These are phyloP conservation scores for Nebria brevicollis DNA, from an alignment of 2,888 invertebrate genomes.

Conservation along the genomic window DNA sequence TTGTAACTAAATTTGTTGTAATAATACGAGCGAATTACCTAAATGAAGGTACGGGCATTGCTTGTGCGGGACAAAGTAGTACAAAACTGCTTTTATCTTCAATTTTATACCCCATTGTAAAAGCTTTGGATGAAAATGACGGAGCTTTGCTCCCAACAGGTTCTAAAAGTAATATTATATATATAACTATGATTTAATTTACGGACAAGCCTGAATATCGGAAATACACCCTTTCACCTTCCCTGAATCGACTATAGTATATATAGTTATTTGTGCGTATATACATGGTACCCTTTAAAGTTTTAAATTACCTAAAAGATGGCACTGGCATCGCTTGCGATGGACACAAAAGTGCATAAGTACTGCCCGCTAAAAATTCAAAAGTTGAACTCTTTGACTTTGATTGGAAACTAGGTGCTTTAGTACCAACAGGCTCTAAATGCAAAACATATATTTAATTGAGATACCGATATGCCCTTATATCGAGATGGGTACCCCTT, in stretches of 20 bases:
- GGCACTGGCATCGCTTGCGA: conserved; percentile 71
- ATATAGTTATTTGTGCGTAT: no score
- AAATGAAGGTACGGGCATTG: conserved; percentile 76
- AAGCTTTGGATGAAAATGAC: conserved; percentile 64
- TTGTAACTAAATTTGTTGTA: neutral
- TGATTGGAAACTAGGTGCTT: conserved; percentile 76
- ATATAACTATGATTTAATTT: neutral
- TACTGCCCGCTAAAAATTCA: conserved; percentile 66
- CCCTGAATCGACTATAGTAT: no score
- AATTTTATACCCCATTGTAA: conserved; percentile 61
- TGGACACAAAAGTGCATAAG: conserved; percentile 69
- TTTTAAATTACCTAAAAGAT: conserved; percentile 52
- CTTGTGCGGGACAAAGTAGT: conserved; percentile 73
- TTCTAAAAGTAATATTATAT: conserved; percentile 55
- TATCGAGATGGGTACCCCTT: neutral
- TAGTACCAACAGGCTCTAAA: conserved; percentile 75
- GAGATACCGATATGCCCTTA: no score
- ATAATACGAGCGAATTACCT: conserved; percentile 66
- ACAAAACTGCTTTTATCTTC: conserved; percentile 65
- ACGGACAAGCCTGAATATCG: conserved; percentile 64
- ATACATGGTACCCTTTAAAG: no score
- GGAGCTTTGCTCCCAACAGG: conserved; percentile 76
- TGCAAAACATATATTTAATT: neutral
- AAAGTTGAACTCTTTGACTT: conserved; percentile 73
- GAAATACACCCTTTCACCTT: no score